These are phyloP conservation scores for Conomelus anceps DNA, from an alignment of 2,888 invertebrate genomes.

Conservation along the genomic window DNA sequence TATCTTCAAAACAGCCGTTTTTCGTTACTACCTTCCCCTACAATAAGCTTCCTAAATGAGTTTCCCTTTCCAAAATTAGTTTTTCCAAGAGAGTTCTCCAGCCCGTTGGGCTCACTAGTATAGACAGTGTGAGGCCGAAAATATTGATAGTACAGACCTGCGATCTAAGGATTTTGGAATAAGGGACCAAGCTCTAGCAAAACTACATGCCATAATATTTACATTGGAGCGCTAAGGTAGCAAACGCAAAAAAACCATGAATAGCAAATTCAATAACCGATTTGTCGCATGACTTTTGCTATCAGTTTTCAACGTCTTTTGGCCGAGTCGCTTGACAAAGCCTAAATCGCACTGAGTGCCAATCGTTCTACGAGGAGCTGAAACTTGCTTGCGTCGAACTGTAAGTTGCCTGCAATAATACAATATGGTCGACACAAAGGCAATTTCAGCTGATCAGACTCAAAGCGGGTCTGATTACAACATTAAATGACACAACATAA, in stretches of 20 bases:
- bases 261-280: neutral
- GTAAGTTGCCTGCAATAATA: neutral
- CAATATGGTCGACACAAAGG: neutral
- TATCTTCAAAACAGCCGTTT: too few species aligned
- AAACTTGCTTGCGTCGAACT: neutral
- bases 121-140: too few species aligned
- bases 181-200: neutral
- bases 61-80: too few species aligned
- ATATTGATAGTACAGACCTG: too few species aligned
- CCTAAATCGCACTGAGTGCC: neutral
- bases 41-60: too few species aligned
- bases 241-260: neutral
- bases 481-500: neutral
- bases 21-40: too few species aligned
- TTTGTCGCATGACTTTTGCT: neutral
- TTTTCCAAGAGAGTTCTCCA: too few species aligned
- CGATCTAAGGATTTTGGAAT: too few species aligned
- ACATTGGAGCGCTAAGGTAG: neutral
- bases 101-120: too few species aligned
- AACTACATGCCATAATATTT: neutral
- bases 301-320: neutral
- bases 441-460: too few species aligned
- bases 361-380: neutral
- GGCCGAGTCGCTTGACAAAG: neutral
- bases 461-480: neutral